Evolutionary conservation across 2,797 vertebrate genomes (phyloP), one percentile per base, ranked within the genome.

Genomic region (Graptemys geographica): DNA sequence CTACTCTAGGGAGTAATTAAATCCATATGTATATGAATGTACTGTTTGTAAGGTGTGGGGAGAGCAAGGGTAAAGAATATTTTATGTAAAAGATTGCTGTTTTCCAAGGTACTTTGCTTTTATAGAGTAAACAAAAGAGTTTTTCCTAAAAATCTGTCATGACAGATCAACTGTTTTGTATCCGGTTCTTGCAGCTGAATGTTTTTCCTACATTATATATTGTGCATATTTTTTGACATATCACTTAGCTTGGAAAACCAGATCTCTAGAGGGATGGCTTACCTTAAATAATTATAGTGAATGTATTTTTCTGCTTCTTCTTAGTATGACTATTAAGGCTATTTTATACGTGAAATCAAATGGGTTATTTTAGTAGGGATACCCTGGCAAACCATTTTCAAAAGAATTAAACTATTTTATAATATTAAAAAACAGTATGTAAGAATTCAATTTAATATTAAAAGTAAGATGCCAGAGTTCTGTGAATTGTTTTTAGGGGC

Each of bases 341-440:
- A 31, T 51, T 37, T 79, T 86, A 1, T 74, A 15, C 81, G 10
- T 86, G 31, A 83, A 89, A 86, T 86, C 90, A 16, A 79, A 79
- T 27, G 31, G 25, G 7, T 79, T 79, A 25, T 18, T 86, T 81
- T 83, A 55, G 33, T 21, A 94, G 89, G n/a, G 87, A 5, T 78
- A 84, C 3, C 94, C 15, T 47, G 31, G 78, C 31, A 65, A 1
- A 78, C 56, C 27, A 15, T 4, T 84, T 93, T 92, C 55, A 91
- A 4, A 31, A 84, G 25, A 96, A 95, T 62, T 53, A 53, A 11
- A 16, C 37, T 90, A 86, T 84, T 92, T 95, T 90, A 27, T 55
- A 37, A 11, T 25, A 59, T 87, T 11, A 74, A 41, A 55, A 2
- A 72, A 76, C 27, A 56, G 72, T 88, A 94, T 94, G 25, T 31